Conservation (phyloP, 2,888 invertebrate genomes). For the Coelinius sp. region DNA sequence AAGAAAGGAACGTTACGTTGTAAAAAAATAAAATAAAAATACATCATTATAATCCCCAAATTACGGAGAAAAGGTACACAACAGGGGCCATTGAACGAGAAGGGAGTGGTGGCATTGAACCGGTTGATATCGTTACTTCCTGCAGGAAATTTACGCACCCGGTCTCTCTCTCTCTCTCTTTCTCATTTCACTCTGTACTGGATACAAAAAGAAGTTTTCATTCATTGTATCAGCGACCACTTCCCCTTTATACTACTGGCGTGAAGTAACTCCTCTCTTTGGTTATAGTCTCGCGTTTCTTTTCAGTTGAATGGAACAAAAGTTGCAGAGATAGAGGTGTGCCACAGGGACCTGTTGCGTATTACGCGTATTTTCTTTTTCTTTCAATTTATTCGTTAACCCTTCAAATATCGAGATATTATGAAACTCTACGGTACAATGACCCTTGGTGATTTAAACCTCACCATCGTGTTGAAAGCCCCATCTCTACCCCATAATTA, state of each 20-base stretch:
- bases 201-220: conserved; percentile 53
- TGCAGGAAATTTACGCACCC: conserved; percentile 47
- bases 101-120: conserved; percentile 30
- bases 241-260: conserved; percentile 48
- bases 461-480: neutral
- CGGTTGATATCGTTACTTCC: conserved; percentile 38
- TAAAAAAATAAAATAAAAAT: neutral
- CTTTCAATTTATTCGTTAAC: neutral
- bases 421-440: neutral
- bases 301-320: conserved; percentile 51
- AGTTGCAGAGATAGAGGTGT: conserved; percentile 56
- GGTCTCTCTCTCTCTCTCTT: conserved; percentile 35
- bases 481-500: neutral
- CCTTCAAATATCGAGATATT: neutral
- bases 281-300: conserved; percentile 36
- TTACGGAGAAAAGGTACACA: conserved; percentile 16
- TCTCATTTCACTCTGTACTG: neutral
- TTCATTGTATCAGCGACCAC: conserved; percentile 54
- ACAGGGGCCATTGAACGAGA: conserved; percentile 13
- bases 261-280: conserved; percentile 47
- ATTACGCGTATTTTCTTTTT: conserved; percentile 25
- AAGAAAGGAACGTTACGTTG: neutral
- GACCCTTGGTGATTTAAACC: neutral
- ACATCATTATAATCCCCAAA: neutral
- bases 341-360: conserved; percentile 60